These are phyloP conservation scores for Mohoua ochrocephala DNA, from an alignment of 2,113 vertebrate genomes.

Conservation along the genomic window DNA sequence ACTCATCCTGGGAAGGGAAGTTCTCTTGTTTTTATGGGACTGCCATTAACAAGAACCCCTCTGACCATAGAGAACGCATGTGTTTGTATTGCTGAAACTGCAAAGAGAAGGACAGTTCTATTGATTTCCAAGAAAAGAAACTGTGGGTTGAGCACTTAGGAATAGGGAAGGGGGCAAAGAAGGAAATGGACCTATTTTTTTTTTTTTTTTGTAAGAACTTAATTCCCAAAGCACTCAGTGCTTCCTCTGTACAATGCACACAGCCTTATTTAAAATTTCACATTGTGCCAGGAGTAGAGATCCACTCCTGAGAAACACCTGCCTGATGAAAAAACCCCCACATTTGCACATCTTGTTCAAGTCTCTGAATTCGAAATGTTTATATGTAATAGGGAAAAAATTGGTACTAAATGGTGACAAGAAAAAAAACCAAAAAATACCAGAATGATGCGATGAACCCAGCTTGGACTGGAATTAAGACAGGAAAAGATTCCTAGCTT, in stretches of 20 bases:
- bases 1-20: not conserved
- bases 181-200: not conserved
- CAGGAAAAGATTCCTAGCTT: not conserved
- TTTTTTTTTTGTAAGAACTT: not conserved
- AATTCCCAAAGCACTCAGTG: not conserved
- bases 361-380: not conserved
- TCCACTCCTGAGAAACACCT: not conserved
- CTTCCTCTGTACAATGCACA: not conserved
- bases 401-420: not conserved
- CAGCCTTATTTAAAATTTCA: not conserved
- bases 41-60: not conserved
- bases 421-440: not conserved
- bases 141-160: not conserved
- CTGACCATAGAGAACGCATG: not conserved
- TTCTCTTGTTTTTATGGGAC: not conserved
- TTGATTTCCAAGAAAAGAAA: not conserved
- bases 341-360: not conserved
- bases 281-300: not conserved
- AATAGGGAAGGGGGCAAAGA: not conserved
- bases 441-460: not conserved
- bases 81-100: not conserved
- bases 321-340: not conserved
- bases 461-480: not conserved
- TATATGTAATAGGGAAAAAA: not conserved
- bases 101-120: not conserved